Conservation (phyloP, 2,888 invertebrate genomes). For the Caenorhabditis zanzibari region DNA sequence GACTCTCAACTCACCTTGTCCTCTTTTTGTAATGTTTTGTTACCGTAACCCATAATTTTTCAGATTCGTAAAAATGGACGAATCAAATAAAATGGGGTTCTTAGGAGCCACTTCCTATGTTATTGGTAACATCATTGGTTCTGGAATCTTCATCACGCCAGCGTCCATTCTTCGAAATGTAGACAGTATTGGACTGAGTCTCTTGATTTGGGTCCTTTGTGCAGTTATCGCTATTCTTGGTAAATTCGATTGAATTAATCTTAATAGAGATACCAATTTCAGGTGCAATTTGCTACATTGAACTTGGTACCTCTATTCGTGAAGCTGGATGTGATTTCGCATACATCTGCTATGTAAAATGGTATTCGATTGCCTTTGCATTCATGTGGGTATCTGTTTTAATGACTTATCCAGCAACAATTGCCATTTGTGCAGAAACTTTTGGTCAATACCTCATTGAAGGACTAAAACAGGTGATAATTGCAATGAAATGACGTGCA, state of each 20-base stretch:
- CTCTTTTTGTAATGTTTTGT: background rate
- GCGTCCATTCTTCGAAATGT: slow-evolving; percentile 76
- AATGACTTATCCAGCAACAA: slow-evolving; percentile 83
- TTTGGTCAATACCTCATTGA: slow-evolving; percentile 81
- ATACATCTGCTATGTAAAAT: slow-evolving; percentile 80
- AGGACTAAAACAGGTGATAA: slow-evolving; percentile 72
- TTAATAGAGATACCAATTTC: too few species aligned
- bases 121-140: slow-evolving; percentile 82
- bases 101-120: slow-evolving; percentile 81
- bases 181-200: slow-evolving; percentile 91
- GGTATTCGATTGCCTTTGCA: slow-evolving; percentile 79
- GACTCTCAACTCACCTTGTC: background rate
- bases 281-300: slow-evolving; percentile 83
- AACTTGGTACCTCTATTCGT: slow-evolving; percentile 81
- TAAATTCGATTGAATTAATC: too few species aligned
- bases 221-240: slow-evolving; percentile 87
- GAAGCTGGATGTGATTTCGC: slow-evolving; percentile 83
- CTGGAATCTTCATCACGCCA: slow-evolving; percentile 82
- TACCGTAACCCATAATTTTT: slow-evolving; percentile 4
- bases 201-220: slow-evolving; percentile 94
- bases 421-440: slow-evolving; percentile 82
- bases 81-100: slow-evolving; percentile 80
- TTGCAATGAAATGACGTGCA: background rate
- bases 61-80: slow-evolving; percentile 69
- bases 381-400: slow-evolving; percentile 83